Evolutionary conservation across 2,888 invertebrate species (phyloP), one percentile per base, ranked within the genome.

Genomic region (Aphodius granarius): DNA sequence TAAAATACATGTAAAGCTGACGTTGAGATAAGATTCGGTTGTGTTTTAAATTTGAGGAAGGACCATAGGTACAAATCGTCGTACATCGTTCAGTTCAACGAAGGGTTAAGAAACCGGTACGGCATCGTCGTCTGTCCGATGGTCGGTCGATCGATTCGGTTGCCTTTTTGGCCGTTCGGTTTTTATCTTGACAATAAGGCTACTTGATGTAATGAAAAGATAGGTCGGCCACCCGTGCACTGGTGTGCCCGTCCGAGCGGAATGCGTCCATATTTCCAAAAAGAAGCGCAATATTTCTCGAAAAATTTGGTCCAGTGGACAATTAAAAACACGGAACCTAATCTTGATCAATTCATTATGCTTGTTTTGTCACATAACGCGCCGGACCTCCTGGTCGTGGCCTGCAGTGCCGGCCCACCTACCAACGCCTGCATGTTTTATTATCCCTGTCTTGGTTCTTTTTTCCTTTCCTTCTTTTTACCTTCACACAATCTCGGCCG

Each of bases 341-440:
- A 85, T 86, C 86, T 86, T 86, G 86, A 86, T 86, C 86, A 85
- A 86, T 86, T 85, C 84, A 84, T 85, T 85, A 85, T 85, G 86
- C 85, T 85, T 84, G 85, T 86, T 85, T 85, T 86, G 86, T 86
- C 86, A 86, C 86, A 85, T 86, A 85, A 86, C 86, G 85, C 83
- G 86, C 83, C 85, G 81, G 86, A 86, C 86, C 86, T 86, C 86
- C 86, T 84, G 84, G 86, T 84, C 83, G 85, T 82, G 80, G 82
- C 82, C 82, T 83, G 82, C 66, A 43, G 43, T 43, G 82, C 82
- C 83, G 81, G 85, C 85, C 86, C 85, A 86, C 86, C 86, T 85
- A 85, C 85, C 84, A 84, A 84, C 81, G 78, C 83, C 82, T 80
- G 78, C 83, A 82, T 85, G 85, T 85, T 85, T 85, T 85, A 85